Conservation (phyloP, 2,797 vertebrate genomes). For the Anabacerthia variegaticeps region DNA sequence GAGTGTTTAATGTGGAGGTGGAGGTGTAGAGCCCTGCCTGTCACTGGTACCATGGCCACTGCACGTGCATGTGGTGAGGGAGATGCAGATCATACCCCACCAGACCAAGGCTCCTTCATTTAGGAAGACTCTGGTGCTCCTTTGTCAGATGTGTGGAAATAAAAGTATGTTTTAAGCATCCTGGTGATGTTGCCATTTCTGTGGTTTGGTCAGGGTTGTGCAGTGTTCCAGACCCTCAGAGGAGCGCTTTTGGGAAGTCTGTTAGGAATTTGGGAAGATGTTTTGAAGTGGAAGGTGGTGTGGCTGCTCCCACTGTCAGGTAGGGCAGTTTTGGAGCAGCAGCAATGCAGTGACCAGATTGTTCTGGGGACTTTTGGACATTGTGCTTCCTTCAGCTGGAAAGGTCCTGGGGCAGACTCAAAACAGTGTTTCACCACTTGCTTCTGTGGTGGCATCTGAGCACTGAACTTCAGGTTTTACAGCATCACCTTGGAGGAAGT, state of each 20-base stretch:
- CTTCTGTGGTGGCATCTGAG: neutral
- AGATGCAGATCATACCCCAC: neutral
- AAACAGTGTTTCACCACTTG: fast-evolving
- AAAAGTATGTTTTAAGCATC: neutral
- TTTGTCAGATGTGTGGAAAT: neutral
- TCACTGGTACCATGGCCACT: fast-evolving
- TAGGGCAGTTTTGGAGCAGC: neutral
- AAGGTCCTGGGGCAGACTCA: neutral
- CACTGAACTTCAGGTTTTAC: neutral
- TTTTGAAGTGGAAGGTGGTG: neutral
- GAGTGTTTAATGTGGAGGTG: neutral
- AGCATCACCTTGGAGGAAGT: neutral
- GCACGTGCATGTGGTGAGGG: fast-evolving
- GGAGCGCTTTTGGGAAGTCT: neutral
- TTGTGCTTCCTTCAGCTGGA: fast-evolving
- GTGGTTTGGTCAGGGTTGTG: neutral
- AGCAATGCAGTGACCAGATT: fast-evolving
- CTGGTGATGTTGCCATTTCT: neutral
- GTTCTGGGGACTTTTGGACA: fast-evolving
- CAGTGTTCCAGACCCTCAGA: neutral
- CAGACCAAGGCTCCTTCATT: neutral
- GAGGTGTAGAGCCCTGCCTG: neutral
- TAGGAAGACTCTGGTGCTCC: neutral
- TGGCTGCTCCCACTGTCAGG: fast-evolving
- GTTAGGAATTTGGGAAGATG: neutral